A percentile compares a stretch with the other conserved stretches of the same genome.
Conservation (phyloP, 2,113 vertebrate species). For the Callithrix jacchus region DNA sequence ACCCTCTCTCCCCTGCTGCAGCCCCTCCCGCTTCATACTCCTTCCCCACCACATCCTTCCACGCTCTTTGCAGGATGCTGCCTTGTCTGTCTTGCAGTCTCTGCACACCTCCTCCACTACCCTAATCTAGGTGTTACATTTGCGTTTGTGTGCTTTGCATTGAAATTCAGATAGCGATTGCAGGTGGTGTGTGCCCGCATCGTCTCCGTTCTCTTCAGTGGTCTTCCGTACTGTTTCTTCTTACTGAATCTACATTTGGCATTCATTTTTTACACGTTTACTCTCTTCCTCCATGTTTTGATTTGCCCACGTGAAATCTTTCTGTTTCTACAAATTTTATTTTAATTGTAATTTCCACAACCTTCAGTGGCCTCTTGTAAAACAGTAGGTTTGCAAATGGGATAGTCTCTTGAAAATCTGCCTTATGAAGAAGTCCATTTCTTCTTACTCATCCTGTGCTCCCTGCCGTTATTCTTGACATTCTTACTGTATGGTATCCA, state of each 20-base stretch:
- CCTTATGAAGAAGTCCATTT: background rate
- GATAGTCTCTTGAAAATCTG: background rate
- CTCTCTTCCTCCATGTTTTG: background rate
- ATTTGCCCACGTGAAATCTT: background rate
- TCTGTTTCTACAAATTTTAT: slow-evolving; percentile 1
- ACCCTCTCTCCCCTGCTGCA: slow-evolving; percentile 19
- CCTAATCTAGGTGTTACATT: background rate
- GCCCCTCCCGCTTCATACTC: background rate
- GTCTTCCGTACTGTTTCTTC: background rate
- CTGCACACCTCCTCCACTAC: background rate
- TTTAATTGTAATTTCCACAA: slow-evolving; percentile 32
- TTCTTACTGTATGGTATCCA: background rate
- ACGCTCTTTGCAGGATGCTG: background rate
- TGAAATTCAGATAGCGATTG: background rate
- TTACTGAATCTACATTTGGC: background rate
- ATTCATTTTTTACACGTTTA: background rate
- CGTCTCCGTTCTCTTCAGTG: background rate
- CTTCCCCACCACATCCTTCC: background rate
- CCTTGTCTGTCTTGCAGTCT: background rate
- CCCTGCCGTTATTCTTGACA: background rate
- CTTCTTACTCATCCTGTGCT: background rate
- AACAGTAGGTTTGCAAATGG: background rate
- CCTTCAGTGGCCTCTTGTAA: background rate
- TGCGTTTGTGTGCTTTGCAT: background rate
- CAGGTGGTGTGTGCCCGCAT: background rate